phyloP scores from a whole-genome alignment of 2,113 vertebrate genomes.

The Jacana jacana region DNA sequence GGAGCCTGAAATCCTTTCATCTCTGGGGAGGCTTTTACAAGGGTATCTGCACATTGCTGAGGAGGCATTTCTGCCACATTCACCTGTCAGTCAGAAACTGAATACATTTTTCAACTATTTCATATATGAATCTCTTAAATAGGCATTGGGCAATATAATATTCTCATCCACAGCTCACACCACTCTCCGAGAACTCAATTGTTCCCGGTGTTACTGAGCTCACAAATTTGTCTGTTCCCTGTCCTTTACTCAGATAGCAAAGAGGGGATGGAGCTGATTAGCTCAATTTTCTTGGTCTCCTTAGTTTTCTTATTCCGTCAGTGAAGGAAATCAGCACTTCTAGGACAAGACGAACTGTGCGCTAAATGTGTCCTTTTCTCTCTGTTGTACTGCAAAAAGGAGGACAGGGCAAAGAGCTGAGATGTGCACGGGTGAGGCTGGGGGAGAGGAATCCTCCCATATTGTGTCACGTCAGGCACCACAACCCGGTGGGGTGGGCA shows the following conservation, averaged over 20 bases:
- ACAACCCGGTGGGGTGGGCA: background rate
- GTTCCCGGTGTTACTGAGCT: background rate
- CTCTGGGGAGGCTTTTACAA: background rate
- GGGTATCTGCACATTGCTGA: constrained; percentile 23
- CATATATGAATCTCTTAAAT: background rate
- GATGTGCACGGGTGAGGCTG: background rate
- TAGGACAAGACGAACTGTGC: background rate
- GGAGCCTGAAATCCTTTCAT: constrained; percentile 36
- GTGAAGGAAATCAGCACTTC: background rate
- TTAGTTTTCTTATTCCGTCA: background rate
- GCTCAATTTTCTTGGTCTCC: background rate
- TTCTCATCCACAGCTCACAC: background rate
- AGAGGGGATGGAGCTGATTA: background rate
- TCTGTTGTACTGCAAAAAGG: background rate
- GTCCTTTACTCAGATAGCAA: background rate
- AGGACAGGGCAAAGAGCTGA: background rate
- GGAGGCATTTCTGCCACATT: background rate
- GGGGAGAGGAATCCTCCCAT: background rate
- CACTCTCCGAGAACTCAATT: background rate
- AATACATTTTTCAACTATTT: background rate
- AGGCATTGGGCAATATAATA: background rate
- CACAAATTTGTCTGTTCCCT: background rate
- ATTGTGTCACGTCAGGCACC: background rate
- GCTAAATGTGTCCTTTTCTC: background rate
- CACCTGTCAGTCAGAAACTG: background rate